Evolutionary conservation across 2,888 invertebrate species (phyloP).

Genomic region (Macrosoma leucophasiata): DNA sequence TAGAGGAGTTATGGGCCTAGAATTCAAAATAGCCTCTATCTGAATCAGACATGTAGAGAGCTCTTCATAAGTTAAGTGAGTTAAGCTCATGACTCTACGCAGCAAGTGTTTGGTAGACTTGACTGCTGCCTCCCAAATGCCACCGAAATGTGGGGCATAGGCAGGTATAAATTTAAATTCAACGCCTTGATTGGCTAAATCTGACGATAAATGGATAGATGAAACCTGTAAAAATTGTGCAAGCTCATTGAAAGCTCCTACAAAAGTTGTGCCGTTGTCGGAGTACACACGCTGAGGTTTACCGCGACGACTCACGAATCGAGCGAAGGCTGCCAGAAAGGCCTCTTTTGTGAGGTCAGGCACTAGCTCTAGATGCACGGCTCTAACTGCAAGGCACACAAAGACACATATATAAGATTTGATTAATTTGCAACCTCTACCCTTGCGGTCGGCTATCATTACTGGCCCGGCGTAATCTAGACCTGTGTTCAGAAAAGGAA

Average conservation of each 20-base stretch:
- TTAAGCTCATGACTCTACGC: constrained; percentile 7
- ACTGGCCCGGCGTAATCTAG: constrained; percentile 26
- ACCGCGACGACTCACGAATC: constrained; percentile 22
- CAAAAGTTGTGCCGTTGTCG: constrained; percentile 23
- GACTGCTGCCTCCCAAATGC: constrained; percentile 13
- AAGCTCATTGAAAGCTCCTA: constrained; percentile 16
- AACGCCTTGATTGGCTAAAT: constrained; percentile 4
- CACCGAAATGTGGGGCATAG: constrained; percentile 12
- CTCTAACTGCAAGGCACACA: constrained; percentile 24
- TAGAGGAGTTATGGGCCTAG: constrained; percentile 7
- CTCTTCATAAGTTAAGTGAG: constrained; percentile 19
- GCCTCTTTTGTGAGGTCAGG: constrained; percentile 21
- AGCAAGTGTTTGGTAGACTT: constrained; percentile 7
- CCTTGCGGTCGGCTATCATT: constrained; percentile 22
- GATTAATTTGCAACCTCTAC: constrained; percentile 21
- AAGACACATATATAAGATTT: constrained; percentile 26
- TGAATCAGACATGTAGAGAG: constrained; percentile 13
- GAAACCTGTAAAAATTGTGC: constrained; percentile 3
- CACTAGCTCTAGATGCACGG: constrained; percentile 25
- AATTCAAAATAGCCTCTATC: constrained; percentile 15
- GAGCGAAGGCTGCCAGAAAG: constrained; percentile 16
- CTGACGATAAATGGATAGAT: constrained; percentile 1
- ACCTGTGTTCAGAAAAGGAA: constrained; percentile 20
- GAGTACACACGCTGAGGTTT: constrained; percentile 14
- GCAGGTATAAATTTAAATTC: constrained; percentile 10